Evolutionary conservation across 2,113 vertebrate species (phyloP).

Genomic region (Corythornis madagascariensis): DNA sequence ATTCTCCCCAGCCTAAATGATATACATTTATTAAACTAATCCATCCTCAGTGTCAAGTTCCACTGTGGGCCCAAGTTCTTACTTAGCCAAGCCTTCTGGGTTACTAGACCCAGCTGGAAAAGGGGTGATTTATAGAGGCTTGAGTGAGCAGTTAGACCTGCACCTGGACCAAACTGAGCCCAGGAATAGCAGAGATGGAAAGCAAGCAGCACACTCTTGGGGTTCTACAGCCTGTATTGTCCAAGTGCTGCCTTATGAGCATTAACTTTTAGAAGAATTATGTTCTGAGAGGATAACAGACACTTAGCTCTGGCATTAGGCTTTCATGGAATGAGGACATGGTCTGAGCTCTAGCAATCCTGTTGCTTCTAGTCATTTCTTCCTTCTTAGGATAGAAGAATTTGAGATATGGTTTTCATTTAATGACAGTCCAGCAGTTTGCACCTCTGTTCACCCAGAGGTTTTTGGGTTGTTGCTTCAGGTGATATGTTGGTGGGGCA

Average conservation of each 20-base stretch:
- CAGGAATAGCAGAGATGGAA: neutral
- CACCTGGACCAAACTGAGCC: neutral
- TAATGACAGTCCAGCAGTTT: neutral
- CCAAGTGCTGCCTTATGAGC: neutral
- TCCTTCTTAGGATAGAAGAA: neutral
- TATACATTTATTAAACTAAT: neutral
- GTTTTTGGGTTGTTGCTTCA: neutral
- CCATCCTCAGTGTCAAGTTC: neutral
- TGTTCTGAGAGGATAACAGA: neutral
- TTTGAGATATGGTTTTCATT: neutral
- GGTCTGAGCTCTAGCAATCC: neutral
- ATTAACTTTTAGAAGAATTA: neutral
- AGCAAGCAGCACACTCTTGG: neutral
- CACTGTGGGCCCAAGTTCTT: neutral
- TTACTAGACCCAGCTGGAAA: neutral
- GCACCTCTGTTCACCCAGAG: neutral
- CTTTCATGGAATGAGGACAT: neutral
- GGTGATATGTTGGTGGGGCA: neutral
- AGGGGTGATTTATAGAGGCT: neutral
- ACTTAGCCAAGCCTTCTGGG: neutral
- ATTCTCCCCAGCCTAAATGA: neutral
- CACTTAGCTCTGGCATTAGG: neutral
- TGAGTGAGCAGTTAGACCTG: neutral
- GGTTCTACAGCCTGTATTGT: neutral
- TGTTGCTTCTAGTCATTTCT: neutral